Conservation (phyloP, 2,113 vertebrate genomes). For the Semicossyphus pulcher region DNA sequence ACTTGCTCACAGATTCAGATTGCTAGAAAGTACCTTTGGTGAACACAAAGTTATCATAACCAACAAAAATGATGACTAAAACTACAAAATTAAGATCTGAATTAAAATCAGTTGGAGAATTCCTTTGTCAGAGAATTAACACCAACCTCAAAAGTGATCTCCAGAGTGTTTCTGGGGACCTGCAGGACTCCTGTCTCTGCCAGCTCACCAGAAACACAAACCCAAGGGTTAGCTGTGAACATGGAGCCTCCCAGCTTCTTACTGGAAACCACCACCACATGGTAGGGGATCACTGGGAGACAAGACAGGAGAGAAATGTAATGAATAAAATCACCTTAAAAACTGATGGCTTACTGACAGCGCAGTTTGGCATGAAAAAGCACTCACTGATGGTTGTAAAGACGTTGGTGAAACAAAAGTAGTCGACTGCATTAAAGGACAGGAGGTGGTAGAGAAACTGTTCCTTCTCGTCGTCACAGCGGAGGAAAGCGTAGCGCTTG, state of each 20-base stretch:
- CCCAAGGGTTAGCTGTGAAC: slow-evolving; percentile 99
- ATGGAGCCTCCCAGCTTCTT: slow-evolving; percentile 98
- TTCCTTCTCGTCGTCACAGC: slow-evolving; percentile 98
- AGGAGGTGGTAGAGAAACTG: slow-evolving; percentile 99
- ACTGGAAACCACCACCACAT: slow-evolving; percentile 94
- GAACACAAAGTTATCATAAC: too few relatives aligned
- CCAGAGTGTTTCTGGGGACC: slow-evolving; percentile 93
- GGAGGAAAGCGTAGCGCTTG: slow-evolving; percentile 97
- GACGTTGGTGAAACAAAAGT: slow-evolving; percentile 99
- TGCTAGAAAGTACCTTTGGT: too few relatives aligned
- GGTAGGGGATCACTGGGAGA: slow-evolving; percentile 95
- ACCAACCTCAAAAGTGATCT: slow-evolving; percentile 98
- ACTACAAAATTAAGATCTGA: background rate
- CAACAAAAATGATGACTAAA: background rate
- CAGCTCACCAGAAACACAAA: slow-evolving; percentile 96
- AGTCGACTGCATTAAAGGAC: slow-evolving; percentile 98
- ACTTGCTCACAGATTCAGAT: background rate
- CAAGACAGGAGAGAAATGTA: slow-evolving; percentile 25
- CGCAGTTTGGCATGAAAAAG: background rate
- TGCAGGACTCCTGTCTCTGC: slow-evolving; percentile 96
- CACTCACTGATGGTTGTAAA: slow-evolving; percentile 98
- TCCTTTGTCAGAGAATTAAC: background rate
- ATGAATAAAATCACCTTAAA: background rate
- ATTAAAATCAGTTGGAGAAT: background rate
- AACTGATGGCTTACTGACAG: background rate